phyloP scores from a whole-genome alignment of 2,113 vertebrate species.

The Orthonyx spaldingii region DNA sequence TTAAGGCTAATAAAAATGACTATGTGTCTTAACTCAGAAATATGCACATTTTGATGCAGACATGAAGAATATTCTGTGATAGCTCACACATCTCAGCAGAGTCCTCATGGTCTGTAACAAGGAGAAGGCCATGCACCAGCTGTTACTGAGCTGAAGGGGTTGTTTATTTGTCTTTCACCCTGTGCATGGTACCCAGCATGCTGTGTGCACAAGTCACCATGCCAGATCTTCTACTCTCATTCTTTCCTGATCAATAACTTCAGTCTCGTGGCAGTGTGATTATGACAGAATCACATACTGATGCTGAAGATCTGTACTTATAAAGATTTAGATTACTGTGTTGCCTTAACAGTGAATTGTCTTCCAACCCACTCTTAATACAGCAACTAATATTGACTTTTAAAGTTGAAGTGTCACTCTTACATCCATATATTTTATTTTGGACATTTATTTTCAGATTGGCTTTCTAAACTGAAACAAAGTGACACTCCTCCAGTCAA shows the following conservation, averaged over 20 bases:
- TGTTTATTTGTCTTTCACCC: neutral
- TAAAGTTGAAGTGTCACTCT: neutral
- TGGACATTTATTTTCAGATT: neutral
- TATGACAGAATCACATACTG: neutral
- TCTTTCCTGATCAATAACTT: neutral
- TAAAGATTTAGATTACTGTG: neutral
- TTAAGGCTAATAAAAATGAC: neutral
- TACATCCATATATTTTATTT: neutral
- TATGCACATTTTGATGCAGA: neutral
- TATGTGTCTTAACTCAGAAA: neutral
- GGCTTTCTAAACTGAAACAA: neutral
- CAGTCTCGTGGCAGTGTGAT: neutral
- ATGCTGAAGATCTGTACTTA: neutral
- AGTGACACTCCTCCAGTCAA: neutral
- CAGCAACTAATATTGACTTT: neutral
- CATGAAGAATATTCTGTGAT: neutral
- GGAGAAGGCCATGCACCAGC: neutral
- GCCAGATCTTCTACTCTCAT: neutral
- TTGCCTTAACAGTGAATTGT: neutral
- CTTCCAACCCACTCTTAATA: neutral
- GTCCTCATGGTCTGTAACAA: neutral
- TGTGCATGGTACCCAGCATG: neutral
- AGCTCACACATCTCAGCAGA: neutral
- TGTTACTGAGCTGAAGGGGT: neutral
- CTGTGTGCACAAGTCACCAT: neutral